Evolutionary conservation across 2,888 invertebrate species (phyloP).

Genomic region (Bombylius major): DNA sequence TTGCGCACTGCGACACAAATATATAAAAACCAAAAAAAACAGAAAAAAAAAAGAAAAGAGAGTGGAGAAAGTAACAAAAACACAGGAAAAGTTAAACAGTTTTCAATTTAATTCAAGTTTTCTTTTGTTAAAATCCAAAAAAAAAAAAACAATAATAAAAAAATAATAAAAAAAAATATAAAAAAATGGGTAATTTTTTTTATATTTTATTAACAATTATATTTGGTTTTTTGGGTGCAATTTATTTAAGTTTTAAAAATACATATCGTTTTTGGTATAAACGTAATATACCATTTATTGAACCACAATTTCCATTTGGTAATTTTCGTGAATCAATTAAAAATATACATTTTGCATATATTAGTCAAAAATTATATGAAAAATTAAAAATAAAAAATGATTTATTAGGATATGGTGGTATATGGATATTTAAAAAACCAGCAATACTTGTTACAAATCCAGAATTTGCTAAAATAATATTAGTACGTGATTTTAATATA

Average conservation of each 20-base stretch:
- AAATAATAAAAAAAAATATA: no score
- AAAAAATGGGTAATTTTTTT: no score
- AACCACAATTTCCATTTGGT: constrained; percentile 13
- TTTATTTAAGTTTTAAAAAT: constrained; percentile 3
- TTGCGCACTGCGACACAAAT: no score
- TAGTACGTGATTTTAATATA: constrained; percentile 10
- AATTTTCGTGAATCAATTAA: constrained; percentile 6
- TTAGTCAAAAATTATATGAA: constrained; percentile 8
- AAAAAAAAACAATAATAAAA: no score
- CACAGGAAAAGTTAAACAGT: no score
- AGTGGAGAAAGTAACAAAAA: no score
- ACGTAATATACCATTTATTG: constrained; percentile 9
- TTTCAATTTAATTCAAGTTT: no score
- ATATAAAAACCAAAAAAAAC: no score
- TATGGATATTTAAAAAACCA: constrained; percentile 11
- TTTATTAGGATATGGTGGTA: constrained; percentile 6
- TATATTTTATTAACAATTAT: background rate
- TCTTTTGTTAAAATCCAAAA: no score
- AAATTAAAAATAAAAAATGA: constrained; percentile 7
- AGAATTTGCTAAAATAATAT: constrained; percentile 12
- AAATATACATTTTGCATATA: constrained; percentile 5
- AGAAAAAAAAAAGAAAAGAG: no score
- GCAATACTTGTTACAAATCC: constrained; percentile 7
- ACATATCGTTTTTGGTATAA: constrained; percentile 9
- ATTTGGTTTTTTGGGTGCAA: background rate